A percentile compares a stretch with the other conserved stretches of the same genome.
Evolutionary conservation across 2,888 invertebrate genomes (phyloP).

Genomic region (Philereme transversata): DNA sequence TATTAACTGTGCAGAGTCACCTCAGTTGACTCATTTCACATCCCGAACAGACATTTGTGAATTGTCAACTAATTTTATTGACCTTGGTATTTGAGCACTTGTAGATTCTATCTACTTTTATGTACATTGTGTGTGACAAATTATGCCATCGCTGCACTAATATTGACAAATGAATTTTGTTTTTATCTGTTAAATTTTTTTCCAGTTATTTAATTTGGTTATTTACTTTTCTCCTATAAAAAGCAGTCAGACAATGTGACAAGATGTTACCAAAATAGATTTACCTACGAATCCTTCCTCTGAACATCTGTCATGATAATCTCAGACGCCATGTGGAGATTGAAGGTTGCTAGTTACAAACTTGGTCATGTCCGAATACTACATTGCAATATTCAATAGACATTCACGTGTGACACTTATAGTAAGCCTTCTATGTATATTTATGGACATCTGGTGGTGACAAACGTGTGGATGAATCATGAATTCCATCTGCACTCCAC

Average conservation of each 20-base stretch:
- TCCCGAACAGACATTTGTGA: constrained; percentile 39
- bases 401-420: constrained; percentile 23
- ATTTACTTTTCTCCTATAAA: neutral
- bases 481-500: neutral
- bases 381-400: constrained; percentile 19
- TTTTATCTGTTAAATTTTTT: neutral
- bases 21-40: constrained; percentile 45
- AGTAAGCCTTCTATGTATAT: constrained; percentile 13
- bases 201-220: neutral
- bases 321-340: constrained; percentile 23
- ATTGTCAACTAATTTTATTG: constrained; percentile 53
- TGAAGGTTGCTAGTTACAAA: constrained; percentile 18
- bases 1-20: constrained; percentile 45
- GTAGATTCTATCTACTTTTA: neutral
- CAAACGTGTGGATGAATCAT: constrained; percentile 19
- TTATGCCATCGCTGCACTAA: neutral
- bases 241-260: too few relatives aligned
- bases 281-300: neutral
- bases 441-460: constrained; percentile 25
- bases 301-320: constrained; percentile 15
- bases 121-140: neutral
- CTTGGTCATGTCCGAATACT: constrained; percentile 26
- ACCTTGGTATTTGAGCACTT: constrained; percentile 47
- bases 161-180: neutral
- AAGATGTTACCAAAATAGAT: too few relatives aligned